Conservation (phyloP, 2,888 invertebrate genomes). For the Campoplex nolae region DNA sequence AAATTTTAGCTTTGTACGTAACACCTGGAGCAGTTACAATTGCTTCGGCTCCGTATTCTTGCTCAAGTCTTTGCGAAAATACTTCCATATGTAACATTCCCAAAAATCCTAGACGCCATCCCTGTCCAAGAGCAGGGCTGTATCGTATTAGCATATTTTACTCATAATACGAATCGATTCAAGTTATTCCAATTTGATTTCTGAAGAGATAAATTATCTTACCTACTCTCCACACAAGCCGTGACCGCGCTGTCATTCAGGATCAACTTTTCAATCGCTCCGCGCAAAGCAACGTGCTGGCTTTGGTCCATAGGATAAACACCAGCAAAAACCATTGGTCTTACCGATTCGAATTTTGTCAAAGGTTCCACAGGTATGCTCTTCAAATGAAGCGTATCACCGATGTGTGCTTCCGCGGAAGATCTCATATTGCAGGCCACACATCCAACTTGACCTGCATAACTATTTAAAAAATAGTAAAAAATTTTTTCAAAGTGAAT, state of each 20-base stretch:
- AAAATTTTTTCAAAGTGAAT: neutral
- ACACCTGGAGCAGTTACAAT: constrained; percentile 95
- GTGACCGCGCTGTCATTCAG: constrained; percentile 97
- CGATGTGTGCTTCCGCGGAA: constrained; percentile 90
- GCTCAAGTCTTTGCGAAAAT: constrained; percentile 93
- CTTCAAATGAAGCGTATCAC: constrained; percentile 90
- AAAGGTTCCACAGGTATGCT: constrained; percentile 86
- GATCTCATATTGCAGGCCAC: constrained; percentile 92
- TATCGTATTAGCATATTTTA: constrained; percentile 68
- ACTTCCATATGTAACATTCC: constrained; percentile 95
- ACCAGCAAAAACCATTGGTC: constrained; percentile 95
- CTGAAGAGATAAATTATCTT: constrained; percentile 58
- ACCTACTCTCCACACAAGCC: constrained; percentile 93
- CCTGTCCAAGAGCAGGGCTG: constrained; percentile 94
- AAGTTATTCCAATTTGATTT: neutral
- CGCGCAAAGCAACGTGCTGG: constrained; percentile 90
- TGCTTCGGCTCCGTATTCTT: constrained; percentile 93
- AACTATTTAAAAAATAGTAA: constrained; percentile 80
- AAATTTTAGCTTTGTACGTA: constrained; percentile 92
- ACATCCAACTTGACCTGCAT: constrained; percentile 97
- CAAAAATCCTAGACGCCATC: constrained; percentile 95
- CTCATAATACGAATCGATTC: constrained; percentile 22
- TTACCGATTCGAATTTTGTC: constrained; percentile 88
- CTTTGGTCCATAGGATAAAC: constrained; percentile 97
- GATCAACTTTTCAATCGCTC: constrained; percentile 95